Evolutionary conservation across 2,113 vertebrate genomes (phyloP), one percentile per base, ranked within the genome.

Genomic region (Chitala chitala): DNA sequence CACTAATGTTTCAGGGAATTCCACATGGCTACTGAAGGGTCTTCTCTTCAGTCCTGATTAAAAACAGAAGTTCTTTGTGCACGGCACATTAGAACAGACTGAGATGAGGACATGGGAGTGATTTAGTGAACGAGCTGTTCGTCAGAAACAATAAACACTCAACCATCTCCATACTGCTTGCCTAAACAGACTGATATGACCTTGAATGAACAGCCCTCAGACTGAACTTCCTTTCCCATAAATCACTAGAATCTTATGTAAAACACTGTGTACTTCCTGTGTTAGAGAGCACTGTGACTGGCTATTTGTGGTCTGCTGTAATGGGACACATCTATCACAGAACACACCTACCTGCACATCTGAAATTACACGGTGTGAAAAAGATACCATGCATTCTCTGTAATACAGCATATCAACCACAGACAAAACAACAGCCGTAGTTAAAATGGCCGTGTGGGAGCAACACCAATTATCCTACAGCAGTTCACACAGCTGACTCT

Each of bases 321-420:
- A 76, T 61, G 44, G 64, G 68, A 73, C 56, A 65, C 53, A 22
- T 66, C 51, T 75, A 26, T 56, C 77, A 78, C 73, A 78, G 83
- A 78, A 71, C 5, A 7, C 79, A 81, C 77, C 82, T 86, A 86
- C 86, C 87, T 78, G 58, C 78, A 77, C 76, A 81, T 85, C 77
- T 76, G n/a, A n/a, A n/a, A n/a, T n/a, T n/a, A n/a, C 74, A 61
- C 72, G 73, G 64, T 54, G 65, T 75, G 80, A 82, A 78, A 76
- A 75, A 63, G 77, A 81, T 73, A 29, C 4, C 79, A 82, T 85
- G 83, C 84, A 84, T 78, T 84, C 71, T 68, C 20, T 2, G 72
- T 80, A 79, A 87, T 82, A 82, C 74, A 58, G 69, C 51, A 64
- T 59, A 86, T 90, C 80, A 80, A 86, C 89, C 88, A 81, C 73